Conservation (phyloP, 1,140 invertebrate species). For the Mactra quadrangularis region DNA sequence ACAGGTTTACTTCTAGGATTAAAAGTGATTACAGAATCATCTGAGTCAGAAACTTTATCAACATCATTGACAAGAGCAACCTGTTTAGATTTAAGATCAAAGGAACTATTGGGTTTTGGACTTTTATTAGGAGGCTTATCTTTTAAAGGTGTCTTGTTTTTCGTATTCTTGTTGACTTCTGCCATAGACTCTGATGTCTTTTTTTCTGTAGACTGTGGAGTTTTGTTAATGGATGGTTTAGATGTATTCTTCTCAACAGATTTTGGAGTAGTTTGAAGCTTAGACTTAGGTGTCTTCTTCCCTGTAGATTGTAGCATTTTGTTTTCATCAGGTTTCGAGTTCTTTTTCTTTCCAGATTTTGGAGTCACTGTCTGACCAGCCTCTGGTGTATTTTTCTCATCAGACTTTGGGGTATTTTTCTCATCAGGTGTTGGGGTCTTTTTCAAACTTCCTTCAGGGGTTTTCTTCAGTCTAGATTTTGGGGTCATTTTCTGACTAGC, state of each 20-base stretch:
- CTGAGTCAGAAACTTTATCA: too few relatives aligned
- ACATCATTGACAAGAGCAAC: too few relatives aligned
- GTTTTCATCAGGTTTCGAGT: neutral
- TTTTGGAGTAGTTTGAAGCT: neutral
- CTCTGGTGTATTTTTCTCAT: neutral
- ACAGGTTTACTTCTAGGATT: too few relatives aligned
- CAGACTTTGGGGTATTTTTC: neutral
- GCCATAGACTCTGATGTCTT: too few relatives aligned
- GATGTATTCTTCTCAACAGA: neutral
- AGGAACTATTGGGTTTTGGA: too few relatives aligned
- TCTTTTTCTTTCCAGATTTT: neutral
- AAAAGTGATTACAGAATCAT: too few relatives aligned
- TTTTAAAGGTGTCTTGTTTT: too few relatives aligned
- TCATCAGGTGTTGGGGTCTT: neutral
- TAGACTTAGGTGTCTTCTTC: too few relatives aligned
- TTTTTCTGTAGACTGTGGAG: neutral
- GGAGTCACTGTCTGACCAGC: neutral
- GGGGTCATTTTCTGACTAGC: neutral
- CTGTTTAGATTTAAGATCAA: too few relatives aligned
- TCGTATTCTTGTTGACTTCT: too few relatives aligned
- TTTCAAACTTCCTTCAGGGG: neutral
- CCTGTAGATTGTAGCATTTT: neutral
- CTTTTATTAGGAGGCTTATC: too few relatives aligned
- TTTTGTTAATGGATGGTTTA: neutral
- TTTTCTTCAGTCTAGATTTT: neutral